Conservation (phyloP, 2,113 vertebrate species). For the Eurypyga helias region DNA sequence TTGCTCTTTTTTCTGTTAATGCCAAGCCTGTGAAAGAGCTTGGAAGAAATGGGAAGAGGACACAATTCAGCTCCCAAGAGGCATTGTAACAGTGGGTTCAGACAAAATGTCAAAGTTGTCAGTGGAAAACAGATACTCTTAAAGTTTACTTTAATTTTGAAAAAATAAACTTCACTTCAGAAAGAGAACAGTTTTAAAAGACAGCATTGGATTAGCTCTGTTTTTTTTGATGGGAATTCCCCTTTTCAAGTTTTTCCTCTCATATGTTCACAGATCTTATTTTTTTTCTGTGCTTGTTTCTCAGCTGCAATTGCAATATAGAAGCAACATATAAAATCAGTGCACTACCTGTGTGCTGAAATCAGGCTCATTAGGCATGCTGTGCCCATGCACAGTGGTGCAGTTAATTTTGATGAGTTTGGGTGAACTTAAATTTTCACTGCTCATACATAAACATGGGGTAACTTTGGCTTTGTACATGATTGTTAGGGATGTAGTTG, state of each 20-base stretch:
- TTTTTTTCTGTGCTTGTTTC: neutral
- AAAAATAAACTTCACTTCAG: neutral
- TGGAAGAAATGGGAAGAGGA: neutral
- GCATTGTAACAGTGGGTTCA: neutral
- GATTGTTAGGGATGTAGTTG: neutral
- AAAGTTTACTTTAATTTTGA: neutral
- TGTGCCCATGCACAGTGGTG: neutral
- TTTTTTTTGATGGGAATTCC: neutral
- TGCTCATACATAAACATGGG: neutral
- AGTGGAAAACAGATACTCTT: neutral
- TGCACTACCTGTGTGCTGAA: neutral
- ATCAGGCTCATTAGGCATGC: neutral
- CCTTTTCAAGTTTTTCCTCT: neutral
- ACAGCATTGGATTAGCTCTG: neutral
- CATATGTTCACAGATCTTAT: neutral
- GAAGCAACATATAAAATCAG: neutral
- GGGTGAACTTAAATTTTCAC: neutral
- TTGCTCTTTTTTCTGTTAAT: neutral
- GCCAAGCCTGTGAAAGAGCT: neutral
- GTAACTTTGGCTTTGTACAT: neutral
- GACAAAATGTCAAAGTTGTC: neutral
- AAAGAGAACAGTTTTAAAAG: neutral
- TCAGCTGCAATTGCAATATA: neutral
- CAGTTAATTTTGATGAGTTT: neutral
- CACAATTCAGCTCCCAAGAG: neutral